These are phyloP conservation scores for Halcyon leucocephala DNA, from an alignment of 2,797 vertebrate species.

Conservation along the genomic window DNA sequence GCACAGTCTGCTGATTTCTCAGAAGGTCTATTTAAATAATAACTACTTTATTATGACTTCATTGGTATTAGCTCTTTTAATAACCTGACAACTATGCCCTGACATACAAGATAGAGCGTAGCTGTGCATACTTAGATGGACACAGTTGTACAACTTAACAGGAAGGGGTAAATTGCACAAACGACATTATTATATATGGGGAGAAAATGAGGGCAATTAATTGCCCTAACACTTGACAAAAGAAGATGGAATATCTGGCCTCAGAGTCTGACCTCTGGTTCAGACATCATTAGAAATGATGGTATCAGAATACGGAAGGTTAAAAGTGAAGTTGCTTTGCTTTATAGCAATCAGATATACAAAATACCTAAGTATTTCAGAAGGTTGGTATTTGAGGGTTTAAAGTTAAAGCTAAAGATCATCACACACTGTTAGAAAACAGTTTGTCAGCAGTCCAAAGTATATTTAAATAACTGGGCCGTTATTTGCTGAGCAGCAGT, in stretches of 20 bases:
- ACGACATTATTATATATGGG: not conserved
- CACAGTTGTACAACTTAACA: not conserved
- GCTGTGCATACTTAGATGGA: not conserved
- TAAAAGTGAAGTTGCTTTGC: not conserved
- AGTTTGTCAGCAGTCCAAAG: not conserved
- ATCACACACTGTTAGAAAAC: not conserved
- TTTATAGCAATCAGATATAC: not conserved
- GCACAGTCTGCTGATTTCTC: not conserved
- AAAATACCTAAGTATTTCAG: not conserved
- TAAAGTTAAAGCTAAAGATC: not conserved
- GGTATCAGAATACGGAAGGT: not conserved
- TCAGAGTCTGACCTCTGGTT: constrained; percentile 3
- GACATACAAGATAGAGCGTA: not conserved
- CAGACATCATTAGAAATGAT: not conserved
- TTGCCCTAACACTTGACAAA: constrained; percentile 23
- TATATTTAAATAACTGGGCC: not conserved
- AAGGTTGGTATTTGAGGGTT: not conserved
- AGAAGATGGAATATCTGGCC: constrained; percentile 16
- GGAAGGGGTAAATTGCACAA: constrained; percentile 46
- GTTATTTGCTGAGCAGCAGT: not conserved
- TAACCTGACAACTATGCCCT: not conserved
- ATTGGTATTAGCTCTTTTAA: not conserved
- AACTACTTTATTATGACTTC: not conserved
- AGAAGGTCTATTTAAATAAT: not conserved
- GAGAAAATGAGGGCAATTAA: not conserved